Percentiles rank a stretch among this genome's conserved stretches.
phyloP scores from a whole-genome alignment of 2,113 vertebrate genomes.

The Pygoscelis antarcticus region DNA sequence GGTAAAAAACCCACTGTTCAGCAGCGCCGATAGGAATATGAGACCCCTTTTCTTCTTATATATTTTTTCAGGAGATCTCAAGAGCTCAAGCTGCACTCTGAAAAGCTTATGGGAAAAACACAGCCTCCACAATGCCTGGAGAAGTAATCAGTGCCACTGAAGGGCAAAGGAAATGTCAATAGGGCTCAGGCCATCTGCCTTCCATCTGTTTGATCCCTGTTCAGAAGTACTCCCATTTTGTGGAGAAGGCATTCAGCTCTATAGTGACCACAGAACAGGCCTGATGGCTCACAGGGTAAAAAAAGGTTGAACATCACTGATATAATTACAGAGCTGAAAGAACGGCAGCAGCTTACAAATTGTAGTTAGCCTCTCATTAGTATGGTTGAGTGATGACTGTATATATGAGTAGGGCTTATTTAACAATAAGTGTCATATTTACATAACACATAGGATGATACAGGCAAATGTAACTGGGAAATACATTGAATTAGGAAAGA shows the following conservation, averaged over 20 bases:
- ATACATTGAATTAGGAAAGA: neutral
- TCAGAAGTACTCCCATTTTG: neutral
- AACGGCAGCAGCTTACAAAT: neutral
- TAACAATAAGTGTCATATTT: slow-evolving; percentile 2
- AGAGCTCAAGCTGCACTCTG: neutral
- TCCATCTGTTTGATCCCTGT: neutral
- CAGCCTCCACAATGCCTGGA: neutral
- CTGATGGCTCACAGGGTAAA: neutral
- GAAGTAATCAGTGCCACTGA: neutral
- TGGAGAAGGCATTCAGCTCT: neutral
- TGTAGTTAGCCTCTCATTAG: neutral
- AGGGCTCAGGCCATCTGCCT: neutral
- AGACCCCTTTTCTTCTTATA: neutral
- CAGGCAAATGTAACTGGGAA: neutral
- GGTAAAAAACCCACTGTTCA: neutral
- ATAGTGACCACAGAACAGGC: neutral
- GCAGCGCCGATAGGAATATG: neutral
- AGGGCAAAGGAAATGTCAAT: neutral
- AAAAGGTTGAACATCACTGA: neutral
- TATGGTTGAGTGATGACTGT: neutral
- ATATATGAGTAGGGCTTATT: neutral
- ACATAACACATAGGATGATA: neutral
- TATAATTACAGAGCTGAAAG: neutral
- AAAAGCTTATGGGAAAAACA: neutral
- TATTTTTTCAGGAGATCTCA: neutral